Base-by-base conservation (phyloP, 2,888 invertebrate genomes). In the Rotaria socialis region DNA sequence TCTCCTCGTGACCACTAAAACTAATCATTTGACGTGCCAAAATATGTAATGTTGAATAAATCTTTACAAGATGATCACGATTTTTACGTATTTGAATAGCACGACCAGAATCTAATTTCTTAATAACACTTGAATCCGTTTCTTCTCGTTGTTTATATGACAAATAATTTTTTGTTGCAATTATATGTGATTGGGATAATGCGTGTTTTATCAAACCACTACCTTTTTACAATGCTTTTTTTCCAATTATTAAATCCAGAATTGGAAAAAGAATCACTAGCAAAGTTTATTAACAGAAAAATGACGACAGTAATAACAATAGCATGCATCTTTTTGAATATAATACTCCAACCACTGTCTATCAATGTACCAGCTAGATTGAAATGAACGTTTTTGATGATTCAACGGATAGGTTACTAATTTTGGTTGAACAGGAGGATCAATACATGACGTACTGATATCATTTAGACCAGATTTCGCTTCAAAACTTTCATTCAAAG, bases 21-120 rank as follows among this genome's bases (percentile, higher is more conserved):
- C 41, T 35, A 41, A 74, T 74, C 41, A 74, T 74, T 50, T 50
- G 74, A 19, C 41, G 35, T 74, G 41, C 6, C 24, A 74, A 35
- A 41, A 74, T 6, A 19, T 41, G 74, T 41, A 74, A 35, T 3
- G 74, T 74, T 74, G 41, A 74, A 74, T 41, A 14, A 35, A 74
- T 74, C 16, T 74, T 74, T 19, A 74, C 27, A 74, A 74, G 41
- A 41, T 41, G 74, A 74, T 74, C 74, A 74, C 74, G 74, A 50
- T 50, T 50, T 50, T 50, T 50, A 50, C 50, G 50, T 7, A 50
- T 50, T 50, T 7, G 8, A 50, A 50, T 50, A 7, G 50, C 11
- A 50, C 50, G 50, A 50, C 50, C 8, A 50, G 50, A 50, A 50
- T 50, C 6, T 8, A 50, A 50, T 8, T 50, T 3, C 6, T 50